These are phyloP conservation scores for Achlya flavicornis DNA, from an alignment of 2,888 invertebrate species.

Conservation along the genomic window DNA sequence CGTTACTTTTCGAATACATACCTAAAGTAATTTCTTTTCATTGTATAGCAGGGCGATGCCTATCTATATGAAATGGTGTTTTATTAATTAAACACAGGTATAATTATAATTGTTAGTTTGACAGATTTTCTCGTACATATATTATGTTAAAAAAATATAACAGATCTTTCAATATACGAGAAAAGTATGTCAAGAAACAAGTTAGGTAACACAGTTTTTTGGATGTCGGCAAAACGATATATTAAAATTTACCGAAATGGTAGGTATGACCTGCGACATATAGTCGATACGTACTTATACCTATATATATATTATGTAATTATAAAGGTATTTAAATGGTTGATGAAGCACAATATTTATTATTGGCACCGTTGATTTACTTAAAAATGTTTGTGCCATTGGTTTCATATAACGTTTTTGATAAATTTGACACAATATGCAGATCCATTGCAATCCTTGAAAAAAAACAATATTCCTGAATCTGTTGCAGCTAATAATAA, in stretches of 20 bases:
- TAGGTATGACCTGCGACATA: background rate
- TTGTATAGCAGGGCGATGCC: no score
- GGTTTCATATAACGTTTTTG: background rate
- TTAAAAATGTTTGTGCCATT: constrained; percentile 2
- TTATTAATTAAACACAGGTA: no score
- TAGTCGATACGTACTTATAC: background rate
- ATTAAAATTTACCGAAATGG: background rate
- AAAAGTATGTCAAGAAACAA: no score
- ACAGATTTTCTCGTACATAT: no score
- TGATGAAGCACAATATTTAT: background rate
- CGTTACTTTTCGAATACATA: constrained; percentile 21
- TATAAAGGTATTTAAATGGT: background rate
- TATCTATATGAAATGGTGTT: no score
- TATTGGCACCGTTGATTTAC: constrained; percentile 5
- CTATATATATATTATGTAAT: background rate
- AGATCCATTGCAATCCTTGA: background rate
- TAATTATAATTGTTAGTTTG: no score
- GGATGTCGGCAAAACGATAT: background rate
- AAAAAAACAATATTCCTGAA: background rate
- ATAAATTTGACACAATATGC: constrained; percentile 1
- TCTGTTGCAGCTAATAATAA: background rate
- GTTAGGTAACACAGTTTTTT: background rate
- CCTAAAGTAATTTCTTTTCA: background rate
- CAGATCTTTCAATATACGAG: no score
- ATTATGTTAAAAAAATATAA: no score